These are phyloP conservation scores for Poecilus cupreus DNA, from an alignment of 2,888 invertebrate species.

Conservation along the genomic window DNA sequence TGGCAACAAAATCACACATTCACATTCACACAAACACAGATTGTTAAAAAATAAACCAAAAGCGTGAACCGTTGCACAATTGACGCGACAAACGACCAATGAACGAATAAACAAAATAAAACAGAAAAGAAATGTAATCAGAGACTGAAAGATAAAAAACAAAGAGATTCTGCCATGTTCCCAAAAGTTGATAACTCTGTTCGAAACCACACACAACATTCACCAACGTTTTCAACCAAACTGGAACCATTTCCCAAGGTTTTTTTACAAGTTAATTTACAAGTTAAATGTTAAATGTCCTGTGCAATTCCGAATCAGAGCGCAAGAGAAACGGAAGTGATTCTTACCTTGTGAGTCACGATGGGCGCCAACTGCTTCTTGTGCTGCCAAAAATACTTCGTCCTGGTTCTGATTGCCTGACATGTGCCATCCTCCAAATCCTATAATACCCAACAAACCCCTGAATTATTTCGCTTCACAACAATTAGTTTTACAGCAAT, in stretches of 20 bases:
- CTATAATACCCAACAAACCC: constrained; percentile 73
- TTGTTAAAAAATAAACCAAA: constrained; percentile 64
- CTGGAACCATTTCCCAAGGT: neutral
- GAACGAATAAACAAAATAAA: constrained; percentile 63
- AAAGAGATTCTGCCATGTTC: constrained; percentile 69
- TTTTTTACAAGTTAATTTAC: constrained; percentile 61
- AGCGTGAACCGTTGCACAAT: constrained; percentile 51
- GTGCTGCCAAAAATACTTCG: constrained; percentile 89
- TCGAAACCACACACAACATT: constrained; percentile 50
- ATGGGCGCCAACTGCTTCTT: constrained; percentile 85
- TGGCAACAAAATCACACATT: constrained; percentile 50
- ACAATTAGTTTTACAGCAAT: constrained; percentile 4
- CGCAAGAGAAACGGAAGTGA: constrained; percentile 70
- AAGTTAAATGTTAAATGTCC: constrained; percentile 36
- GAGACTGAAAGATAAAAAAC: constrained; percentile 71
- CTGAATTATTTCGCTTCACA: neutral
- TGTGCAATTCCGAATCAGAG: constrained; percentile 56
- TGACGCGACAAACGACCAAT: constrained; percentile 59
- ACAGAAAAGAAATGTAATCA: constrained; percentile 68
- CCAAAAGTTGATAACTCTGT: constrained; percentile 65
- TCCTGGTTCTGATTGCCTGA: constrained; percentile 87
- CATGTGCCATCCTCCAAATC: constrained; percentile 91
- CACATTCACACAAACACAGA: constrained; percentile 54
- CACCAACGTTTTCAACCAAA: neutral
- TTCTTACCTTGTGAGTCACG: constrained; percentile 95